phyloP scores from a whole-genome alignment of 2,113 vertebrate species.

The Hippoglossus stenolepis region DNA sequence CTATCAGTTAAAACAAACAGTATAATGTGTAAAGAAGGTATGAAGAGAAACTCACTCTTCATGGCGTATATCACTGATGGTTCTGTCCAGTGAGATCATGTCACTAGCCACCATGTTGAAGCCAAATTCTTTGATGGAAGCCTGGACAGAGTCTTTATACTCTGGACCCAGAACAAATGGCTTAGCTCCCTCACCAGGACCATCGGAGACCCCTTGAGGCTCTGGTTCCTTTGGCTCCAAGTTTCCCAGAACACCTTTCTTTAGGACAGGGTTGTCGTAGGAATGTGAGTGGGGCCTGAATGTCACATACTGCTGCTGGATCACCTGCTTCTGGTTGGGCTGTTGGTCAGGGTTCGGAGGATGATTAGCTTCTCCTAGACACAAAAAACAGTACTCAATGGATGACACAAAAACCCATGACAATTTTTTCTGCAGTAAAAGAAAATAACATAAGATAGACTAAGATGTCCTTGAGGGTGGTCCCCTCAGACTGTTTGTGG shows the following conservation, averaged over 20 bases:
- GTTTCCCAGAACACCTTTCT: constrained; percentile 88
- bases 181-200: constrained; percentile 94
- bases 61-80: constrained; percentile 91
- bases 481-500: too few species aligned
- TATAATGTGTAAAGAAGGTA: background rate
- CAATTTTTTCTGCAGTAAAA: too few species aligned
- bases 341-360: constrained; percentile 76
- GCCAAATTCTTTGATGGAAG: constrained; percentile 97
- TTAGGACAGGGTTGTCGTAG: constrained; percentile 89
- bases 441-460: too few species aligned
- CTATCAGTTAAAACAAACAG: constrained; percentile 2
- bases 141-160: constrained; percentile 92
- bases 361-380: constrained; percentile 17
- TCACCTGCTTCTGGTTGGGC: constrained; percentile 87
- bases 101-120: constrained; percentile 99
- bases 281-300: constrained; percentile 91
- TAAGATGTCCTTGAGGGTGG: too few species aligned
- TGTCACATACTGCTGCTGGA: constrained; percentile 94
- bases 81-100: constrained; percentile 97
- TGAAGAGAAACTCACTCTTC: constrained; percentile 90
- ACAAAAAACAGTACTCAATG: background rate
- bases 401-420: background rate
- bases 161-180: constrained; percentile 91
- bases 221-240: constrained; percentile 94
- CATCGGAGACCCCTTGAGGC: constrained; percentile 87